Evolutionary conservation across 1,140 invertebrate genomes (phyloP).

Genomic region (Drosophila parvula): DNA sequence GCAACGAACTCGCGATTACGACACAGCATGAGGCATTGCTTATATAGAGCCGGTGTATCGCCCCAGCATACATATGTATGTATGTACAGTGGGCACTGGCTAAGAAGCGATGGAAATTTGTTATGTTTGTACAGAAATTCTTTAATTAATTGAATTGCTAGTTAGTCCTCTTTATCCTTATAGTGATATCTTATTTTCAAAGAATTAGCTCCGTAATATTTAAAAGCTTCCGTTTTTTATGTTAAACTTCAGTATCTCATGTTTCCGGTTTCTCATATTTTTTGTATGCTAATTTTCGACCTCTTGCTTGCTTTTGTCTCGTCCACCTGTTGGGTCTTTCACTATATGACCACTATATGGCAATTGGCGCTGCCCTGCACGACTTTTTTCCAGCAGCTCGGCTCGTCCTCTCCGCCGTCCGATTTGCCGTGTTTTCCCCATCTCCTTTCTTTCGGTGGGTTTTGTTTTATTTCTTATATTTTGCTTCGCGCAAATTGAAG

Average conservation of each 20-base stretch:
- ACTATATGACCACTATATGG: constrained; percentile 50
- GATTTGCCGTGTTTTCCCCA: constrained; percentile 12
- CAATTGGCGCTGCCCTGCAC: constrained; percentile 64
- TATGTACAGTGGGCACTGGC: constrained; percentile 33
- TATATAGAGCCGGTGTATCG: constrained; percentile 39
- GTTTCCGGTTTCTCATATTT: background rate
- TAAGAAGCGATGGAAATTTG: background rate
- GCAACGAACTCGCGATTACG: constrained; percentile 82
- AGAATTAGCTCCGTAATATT: background rate
- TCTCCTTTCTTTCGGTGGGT: constrained; percentile 40
- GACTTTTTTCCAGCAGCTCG: constrained; percentile 58
- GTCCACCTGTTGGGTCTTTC: background rate
- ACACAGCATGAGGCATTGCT: constrained; percentile 74
- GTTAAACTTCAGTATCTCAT: background rate
- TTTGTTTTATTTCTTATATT: constrained; percentile 56
- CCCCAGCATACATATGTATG: constrained; percentile 17
- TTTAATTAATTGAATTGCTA: too few species aligned
- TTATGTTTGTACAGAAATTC: too few species aligned
- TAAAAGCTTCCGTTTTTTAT: background rate
- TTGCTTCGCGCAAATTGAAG: constrained; percentile 74
- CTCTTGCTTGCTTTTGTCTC: background rate
- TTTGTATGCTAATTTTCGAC: constrained; percentile 1
- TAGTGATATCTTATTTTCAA: background rate
- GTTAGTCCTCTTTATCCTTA: accelerated
- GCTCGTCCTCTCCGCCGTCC: constrained; percentile 2